Evolutionary conservation across 2,797 vertebrate species (phyloP).

Genomic region (Cuculus canorus): DNA sequence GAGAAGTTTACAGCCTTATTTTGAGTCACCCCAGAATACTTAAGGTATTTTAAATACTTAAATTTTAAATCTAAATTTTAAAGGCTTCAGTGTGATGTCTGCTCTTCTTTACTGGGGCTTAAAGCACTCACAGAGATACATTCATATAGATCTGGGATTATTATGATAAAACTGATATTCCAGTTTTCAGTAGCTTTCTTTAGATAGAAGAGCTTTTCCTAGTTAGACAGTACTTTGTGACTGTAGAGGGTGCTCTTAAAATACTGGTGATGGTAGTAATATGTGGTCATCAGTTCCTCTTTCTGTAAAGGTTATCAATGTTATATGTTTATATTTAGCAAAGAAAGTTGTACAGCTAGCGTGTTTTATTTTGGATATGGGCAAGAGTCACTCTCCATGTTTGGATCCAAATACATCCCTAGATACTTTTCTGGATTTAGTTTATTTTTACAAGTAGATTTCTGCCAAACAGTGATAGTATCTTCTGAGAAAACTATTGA

Average conservation of each 20-base stretch:
- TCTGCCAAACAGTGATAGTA: conserved; percentile 64
- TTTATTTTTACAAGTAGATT: conserved; percentile 65
- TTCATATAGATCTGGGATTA: not conserved
- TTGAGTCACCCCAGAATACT: not conserved
- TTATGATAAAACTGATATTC: not conserved
- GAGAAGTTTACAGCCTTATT: not conserved
- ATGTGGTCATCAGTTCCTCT: not conserved
- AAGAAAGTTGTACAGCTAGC: not conserved
- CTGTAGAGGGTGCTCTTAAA: conserved; percentile 65
- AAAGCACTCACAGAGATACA: not conserved
- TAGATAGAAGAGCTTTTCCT: not conserved
- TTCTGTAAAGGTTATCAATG: not conserved
- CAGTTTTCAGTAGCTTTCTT: not conserved
- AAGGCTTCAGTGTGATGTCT: not conserved
- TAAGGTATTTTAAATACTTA: not conserved
- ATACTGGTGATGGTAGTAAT: not conserved
- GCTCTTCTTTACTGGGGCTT: not conserved
- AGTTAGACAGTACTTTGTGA: not conserved
- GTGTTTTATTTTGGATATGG: conserved; percentile 24
- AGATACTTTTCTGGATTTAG: conserved; percentile 44
- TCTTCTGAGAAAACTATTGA: conserved; percentile 69
- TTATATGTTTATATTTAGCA: not conserved
- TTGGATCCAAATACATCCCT: conserved; percentile 51
- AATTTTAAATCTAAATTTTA: too few species aligned
- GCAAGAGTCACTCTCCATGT: conserved; percentile 5